phyloP scores from a whole-genome alignment of 2,888 invertebrate species.

The Cantharis flavilabris region DNA sequence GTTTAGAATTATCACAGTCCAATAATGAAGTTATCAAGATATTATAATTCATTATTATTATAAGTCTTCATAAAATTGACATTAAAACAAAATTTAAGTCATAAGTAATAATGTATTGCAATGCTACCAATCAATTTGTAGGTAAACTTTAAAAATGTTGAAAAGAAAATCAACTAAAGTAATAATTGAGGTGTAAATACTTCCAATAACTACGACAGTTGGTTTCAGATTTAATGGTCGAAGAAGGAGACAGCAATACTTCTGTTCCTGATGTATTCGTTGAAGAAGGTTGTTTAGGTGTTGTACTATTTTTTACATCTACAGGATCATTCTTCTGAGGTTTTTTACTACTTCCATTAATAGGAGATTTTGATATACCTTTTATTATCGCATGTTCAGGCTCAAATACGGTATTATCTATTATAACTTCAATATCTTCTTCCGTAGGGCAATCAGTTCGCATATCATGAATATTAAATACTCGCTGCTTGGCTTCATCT shows the following conservation, averaged over 20 bases:
- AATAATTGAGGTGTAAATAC: conserved; percentile 63
- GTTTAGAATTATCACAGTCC: not conserved
- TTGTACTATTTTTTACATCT: conserved; percentile 3
- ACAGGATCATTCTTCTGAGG: conserved; percentile 13
- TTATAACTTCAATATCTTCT: conserved; percentile 3
- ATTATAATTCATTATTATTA: not conserved
- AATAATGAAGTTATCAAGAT: not conserved
- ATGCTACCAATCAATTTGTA: conserved; percentile 5
- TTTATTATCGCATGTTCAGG: conserved; percentile 5
- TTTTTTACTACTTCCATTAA: not conserved
- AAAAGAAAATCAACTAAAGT: conserved; percentile 54
- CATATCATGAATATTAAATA: conserved; percentile 12
- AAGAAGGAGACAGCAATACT: conserved; percentile 40
- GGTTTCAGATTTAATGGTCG: conserved; percentile 39
- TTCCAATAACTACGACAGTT: conserved; percentile 58
- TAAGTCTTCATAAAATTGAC: not conserved
- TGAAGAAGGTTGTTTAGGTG: conserved; percentile 9
- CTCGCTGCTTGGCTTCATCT: conserved; percentile 34
- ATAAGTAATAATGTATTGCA: conserved; percentile 5
- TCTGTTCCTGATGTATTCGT: conserved; percentile 30
- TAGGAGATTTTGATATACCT: not conserved
- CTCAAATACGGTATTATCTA: conserved; percentile 15
- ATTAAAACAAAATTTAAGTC: not conserved
- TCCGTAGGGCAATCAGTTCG: conserved; percentile 2
- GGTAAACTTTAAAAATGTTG: conserved; percentile 16